A percentile compares a stretch with the other conserved stretches of the same genome.
Evolutionary conservation across 2,797 vertebrate species (phyloP).

Genomic region (Neostethus bicornis): DNA sequence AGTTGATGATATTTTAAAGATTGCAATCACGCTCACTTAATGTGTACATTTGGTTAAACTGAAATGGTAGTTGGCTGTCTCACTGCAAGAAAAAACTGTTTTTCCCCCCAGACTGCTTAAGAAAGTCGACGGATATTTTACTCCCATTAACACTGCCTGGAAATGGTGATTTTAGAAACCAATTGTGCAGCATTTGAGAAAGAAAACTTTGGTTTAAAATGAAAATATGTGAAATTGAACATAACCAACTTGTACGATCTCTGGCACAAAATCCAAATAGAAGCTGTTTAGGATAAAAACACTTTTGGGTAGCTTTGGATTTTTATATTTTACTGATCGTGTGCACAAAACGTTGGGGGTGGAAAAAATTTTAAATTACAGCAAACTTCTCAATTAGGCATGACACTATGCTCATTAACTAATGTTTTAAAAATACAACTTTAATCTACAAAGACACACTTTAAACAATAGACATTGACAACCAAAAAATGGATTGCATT

Average conservation of each 20-base stretch:
- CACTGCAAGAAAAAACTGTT: slow-evolving; percentile 40
- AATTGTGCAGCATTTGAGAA: slow-evolving; percentile 5
- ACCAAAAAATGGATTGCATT: too few species aligned
- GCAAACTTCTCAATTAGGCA: slow-evolving; percentile 16
- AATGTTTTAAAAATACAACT: too few species aligned
- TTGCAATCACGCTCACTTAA: slow-evolving; percentile 62
- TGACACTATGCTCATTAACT: slow-evolving; percentile 13
- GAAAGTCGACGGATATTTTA: slow-evolving; percentile 40
- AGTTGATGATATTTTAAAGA: slow-evolving; percentile 73
- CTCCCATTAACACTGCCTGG: slow-evolving; percentile 15
- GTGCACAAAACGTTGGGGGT: slow-evolving; percentile 39
- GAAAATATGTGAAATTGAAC: slow-evolving; percentile 4
- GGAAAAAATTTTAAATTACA: slow-evolving; percentile 22
- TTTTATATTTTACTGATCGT: slow-evolving; percentile 8
- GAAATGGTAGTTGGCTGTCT: slow-evolving; percentile 52
- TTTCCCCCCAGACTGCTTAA: slow-evolving; percentile 43
- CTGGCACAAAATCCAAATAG: slow-evolving; percentile 5
- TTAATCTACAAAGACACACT: too few species aligned
- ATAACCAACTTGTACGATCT: slow-evolving; percentile 13
- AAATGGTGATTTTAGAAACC: slow-evolving; percentile 24
- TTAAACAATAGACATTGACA: too few species aligned
- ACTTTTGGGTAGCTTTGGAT: slow-evolving; percentile 24
- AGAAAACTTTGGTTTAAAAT: slow-evolving; percentile 2
- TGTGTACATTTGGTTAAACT: slow-evolving; percentile 56
- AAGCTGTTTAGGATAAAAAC: slow-evolving; percentile 9